phyloP scores from a whole-genome alignment of 2,797 vertebrate genomes.

The Heteromormyrus szaboi region DNA sequence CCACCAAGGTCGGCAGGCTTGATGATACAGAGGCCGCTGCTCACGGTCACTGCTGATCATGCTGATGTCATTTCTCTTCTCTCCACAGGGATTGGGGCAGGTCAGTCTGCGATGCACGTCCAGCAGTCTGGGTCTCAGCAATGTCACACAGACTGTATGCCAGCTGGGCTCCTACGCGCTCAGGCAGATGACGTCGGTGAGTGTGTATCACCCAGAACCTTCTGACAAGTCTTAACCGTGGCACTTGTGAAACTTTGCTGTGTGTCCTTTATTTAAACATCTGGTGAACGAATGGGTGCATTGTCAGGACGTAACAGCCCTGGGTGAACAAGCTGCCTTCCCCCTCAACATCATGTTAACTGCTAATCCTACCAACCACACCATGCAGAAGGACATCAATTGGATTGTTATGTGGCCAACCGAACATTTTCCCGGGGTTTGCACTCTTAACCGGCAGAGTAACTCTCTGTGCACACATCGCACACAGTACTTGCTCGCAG shows the following conservation, averaged over 20 bases:
- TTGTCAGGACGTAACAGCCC: neutral
- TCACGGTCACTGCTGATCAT: neutral
- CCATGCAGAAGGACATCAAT: neutral
- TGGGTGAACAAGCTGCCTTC: neutral
- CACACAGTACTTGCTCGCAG: neutral
- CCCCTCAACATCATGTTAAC: neutral
- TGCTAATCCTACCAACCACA: neutral
- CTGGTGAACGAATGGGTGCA: neutral
- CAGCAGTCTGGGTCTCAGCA: constrained; percentile 4
- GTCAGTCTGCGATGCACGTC: constrained; percentile 24
- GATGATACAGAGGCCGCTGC: no score
- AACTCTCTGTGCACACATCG: neutral
- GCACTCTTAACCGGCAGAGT: neutral
- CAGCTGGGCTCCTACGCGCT: constrained; percentile 22
- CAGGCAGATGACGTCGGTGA: constrained; percentile 26
- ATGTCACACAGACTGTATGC: constrained; percentile 29
- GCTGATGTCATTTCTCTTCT: neutral
- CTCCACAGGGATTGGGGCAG: constrained; percentile 14
- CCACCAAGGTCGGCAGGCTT: constrained; percentile 26
- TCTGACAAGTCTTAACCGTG: neutral
- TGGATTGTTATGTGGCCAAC: neutral
- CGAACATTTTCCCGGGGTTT: neutral
- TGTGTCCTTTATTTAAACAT: neutral
- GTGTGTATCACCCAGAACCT: neutral
- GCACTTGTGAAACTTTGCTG: neutral